Evolutionary conservation across 2,888 invertebrate species (phyloP).

Genomic region (Sycophila texana): DNA sequence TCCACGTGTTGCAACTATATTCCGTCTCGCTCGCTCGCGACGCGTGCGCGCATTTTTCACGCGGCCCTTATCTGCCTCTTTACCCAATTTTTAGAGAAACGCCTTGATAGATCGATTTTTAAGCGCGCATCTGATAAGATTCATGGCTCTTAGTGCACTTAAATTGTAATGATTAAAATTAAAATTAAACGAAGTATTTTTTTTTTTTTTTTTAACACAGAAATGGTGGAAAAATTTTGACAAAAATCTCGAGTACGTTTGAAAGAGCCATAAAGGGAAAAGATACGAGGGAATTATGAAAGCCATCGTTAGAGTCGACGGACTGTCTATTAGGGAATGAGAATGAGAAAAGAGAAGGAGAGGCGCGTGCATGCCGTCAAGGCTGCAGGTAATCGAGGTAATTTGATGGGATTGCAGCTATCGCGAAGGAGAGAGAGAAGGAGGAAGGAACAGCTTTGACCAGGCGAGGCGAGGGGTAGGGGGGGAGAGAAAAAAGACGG

Average conservation of each 20-base stretch:
- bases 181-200: no score
- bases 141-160: no score
- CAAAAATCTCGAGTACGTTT: no score
- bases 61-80: slow-evolving; percentile 38
- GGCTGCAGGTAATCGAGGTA: slow-evolving; percentile 68
- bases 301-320: slow-evolving; percentile 57
- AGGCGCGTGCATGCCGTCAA: slow-evolving; percentile 63
- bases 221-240: not conserved
- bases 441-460: slow-evolving; percentile 29
- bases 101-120: no score
- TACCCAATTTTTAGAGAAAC: not conserved
- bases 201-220: no score
- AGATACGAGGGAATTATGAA: slow-evolving; percentile 41
- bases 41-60: slow-evolving; percentile 48
- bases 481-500: slow-evolving; percentile 46
- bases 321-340: slow-evolving; percentile 59
- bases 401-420: slow-evolving; percentile 68
- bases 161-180: no score
- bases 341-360: slow-evolving; percentile 30
- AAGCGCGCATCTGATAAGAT: no score
- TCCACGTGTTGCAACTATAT: slow-evolving; percentile 67
- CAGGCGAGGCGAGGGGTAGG: slow-evolving; percentile 10
- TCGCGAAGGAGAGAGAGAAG: slow-evolving; percentile 55
- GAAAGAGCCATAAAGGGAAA: not conserved
- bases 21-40: slow-evolving; percentile 37